phyloP scores from a whole-genome alignment of 2,888 invertebrate genomes.

The Polietes domitor region DNA sequence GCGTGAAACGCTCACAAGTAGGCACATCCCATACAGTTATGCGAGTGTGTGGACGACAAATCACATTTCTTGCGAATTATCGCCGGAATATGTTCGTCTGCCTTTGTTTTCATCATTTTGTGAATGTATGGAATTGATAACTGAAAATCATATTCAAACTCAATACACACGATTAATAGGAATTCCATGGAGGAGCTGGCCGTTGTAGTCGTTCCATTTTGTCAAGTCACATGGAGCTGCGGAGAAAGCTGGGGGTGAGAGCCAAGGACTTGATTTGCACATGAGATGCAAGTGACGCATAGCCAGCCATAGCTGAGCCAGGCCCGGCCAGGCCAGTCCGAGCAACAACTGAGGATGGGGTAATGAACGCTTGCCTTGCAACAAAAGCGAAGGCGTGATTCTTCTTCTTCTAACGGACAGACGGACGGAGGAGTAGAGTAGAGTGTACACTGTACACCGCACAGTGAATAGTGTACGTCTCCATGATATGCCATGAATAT shows the following conservation, averaged over 20 bases:
- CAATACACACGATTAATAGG: neutral
- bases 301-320: neutral
- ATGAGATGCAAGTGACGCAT: slow-evolving; percentile 2
- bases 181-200: neutral
- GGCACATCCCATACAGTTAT: neutral
- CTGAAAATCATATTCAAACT: neutral
- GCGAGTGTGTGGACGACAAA: neutral
- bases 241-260: neutral
- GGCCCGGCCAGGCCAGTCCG: too few relatives aligned
- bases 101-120: neutral
- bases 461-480: neutral
- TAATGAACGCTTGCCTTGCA: neutral
- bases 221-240: neutral
- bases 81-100: neutral
- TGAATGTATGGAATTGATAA: neutral
- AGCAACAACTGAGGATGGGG: neutral
- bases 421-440: neutral
- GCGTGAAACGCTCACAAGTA: too few relatives aligned
- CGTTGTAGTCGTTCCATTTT: neutral
- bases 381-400: neutral
- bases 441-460: too few relatives aligned
- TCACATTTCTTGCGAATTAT: neutral
- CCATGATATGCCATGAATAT: slow-evolving; percentile 54
- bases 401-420: neutral
- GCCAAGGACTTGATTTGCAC: neutral